Evolutionary conservation across 2,797 vertebrate genomes (phyloP).

Genomic region (Micrastur ruficollis): DNA sequence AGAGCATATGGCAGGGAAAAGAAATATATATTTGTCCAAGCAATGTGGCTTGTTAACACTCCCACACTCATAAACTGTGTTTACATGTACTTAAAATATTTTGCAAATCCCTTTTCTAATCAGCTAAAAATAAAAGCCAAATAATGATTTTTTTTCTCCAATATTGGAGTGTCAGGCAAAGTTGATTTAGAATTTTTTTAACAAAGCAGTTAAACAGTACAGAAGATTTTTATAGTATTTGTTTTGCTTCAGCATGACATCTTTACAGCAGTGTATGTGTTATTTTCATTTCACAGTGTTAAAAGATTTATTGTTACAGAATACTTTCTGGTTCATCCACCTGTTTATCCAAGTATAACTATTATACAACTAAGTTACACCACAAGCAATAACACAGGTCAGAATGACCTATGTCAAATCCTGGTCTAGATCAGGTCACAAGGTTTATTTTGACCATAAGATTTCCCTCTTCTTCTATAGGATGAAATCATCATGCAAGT

Average conservation of each 20-base stretch:
- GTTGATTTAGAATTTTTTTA: conserved; percentile 18
- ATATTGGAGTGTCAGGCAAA: not conserved
- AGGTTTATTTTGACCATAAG: not conserved
- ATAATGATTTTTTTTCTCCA: not conserved
- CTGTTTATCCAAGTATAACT: not conserved
- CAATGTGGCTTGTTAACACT: conserved; percentile 54
- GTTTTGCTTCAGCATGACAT: not conserved
- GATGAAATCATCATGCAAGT: not conserved
- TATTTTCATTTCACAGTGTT: not conserved
- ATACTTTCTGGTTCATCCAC: not conserved
- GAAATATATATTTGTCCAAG: conserved; percentile 63
- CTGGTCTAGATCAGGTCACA: not conserved
- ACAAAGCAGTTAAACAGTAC: not conserved
- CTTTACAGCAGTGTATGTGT: not conserved
- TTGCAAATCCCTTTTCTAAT: not conserved
- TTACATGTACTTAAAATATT: conserved; percentile 32
- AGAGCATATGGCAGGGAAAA: conserved; percentile 64
- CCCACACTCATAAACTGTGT: conserved; percentile 53
- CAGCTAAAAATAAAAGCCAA: conserved; percentile 52
- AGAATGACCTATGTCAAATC: not conserved
- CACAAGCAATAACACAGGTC: not conserved
- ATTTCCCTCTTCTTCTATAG: not conserved
- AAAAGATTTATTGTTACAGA: not conserved
- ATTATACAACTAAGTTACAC: not conserved
- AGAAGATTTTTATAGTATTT: not conserved